Conservation (phyloP, 2,113 vertebrate genomes). For the Pongo abelii region DNA sequence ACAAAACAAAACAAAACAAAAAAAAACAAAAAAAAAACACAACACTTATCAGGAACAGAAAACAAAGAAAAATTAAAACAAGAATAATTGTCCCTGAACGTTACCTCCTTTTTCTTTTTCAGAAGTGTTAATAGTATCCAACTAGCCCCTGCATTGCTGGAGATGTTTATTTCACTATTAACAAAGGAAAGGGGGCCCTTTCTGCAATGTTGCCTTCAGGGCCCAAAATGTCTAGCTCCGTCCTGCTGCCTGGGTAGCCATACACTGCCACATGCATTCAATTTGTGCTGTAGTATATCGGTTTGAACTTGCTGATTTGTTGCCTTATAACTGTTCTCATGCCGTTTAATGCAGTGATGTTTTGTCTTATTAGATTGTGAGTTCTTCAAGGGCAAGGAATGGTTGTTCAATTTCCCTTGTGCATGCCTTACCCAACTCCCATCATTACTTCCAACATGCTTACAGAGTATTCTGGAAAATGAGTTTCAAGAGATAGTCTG, state of each 20-base stretch:
- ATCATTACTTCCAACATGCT: neutral
- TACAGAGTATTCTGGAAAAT: conserved; percentile 20
- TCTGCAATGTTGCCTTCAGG: conserved; percentile 57
- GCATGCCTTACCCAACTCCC: neutral
- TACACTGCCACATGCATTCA: conserved; percentile 49
- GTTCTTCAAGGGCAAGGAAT: conserved; percentile 34
- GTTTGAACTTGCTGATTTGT: conserved; percentile 53
- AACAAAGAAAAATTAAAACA: conserved; percentile 46
- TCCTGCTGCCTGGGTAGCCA: conserved; percentile 40
- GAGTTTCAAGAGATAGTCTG: conserved; percentile 9
- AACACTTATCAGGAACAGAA: neutral
- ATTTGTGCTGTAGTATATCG: conserved; percentile 62
- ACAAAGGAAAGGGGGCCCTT: conserved; percentile 48
- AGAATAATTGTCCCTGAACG: conserved; percentile 13
- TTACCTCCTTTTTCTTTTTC: conserved; percentile 12
- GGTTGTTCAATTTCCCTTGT: conserved; percentile 12
- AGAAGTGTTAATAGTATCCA: conserved; percentile 57
- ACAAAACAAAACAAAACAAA: too few relatives aligned
- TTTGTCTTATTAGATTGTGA: conserved; percentile 47
- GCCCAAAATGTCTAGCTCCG: conserved; percentile 48
- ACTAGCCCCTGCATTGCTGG: conserved; percentile 1
- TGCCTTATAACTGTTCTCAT: conserved; percentile 52
- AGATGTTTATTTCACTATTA: conserved; percentile 62
- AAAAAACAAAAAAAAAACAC: too few relatives aligned
- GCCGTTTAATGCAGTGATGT: conserved; percentile 21